Evolutionary conservation across 2,888 invertebrate genomes (phyloP).

Genomic region (Endomychus coccineus): DNA sequence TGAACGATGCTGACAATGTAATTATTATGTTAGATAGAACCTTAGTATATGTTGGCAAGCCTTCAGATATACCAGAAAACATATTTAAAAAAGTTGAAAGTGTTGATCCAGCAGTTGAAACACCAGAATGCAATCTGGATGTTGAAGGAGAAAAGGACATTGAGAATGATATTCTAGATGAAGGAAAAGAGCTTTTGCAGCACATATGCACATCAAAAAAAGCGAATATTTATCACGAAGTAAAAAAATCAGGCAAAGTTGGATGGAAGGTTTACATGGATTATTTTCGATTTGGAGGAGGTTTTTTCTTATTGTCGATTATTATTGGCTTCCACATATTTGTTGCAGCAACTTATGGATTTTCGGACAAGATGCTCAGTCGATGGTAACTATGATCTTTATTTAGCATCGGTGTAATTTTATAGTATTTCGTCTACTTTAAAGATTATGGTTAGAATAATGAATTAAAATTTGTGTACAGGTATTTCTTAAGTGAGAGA

Average conservation of each 20-base stretch:
- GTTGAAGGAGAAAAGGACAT: background rate
- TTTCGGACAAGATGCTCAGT: conserved; percentile 17
- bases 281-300: conserved; percentile 22
- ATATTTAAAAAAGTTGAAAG: conserved; percentile 4
- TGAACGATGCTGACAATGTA: conserved; percentile 45
- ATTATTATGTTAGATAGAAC: conserved; percentile 37
- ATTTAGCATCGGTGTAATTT: too few species aligned
- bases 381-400: conserved; percentile 17
- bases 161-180: conserved; percentile 2
- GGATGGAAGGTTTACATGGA: conserved; percentile 18
- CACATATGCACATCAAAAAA: background rate
- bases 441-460: too few species aligned
- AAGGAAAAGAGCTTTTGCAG: conserved; percentile 2
- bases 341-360: conserved; percentile 14
- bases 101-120: background rate
- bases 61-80: conserved; percentile 44
- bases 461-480: too few species aligned
- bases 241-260: conserved; percentile 16
- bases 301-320: conserved; percentile 13
- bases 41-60: conserved; percentile 13
- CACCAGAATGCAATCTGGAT: too few species aligned
- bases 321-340: conserved; percentile 13
- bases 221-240: conserved; percentile 11
- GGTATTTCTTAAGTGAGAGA: too few species aligned
- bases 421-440: too few species aligned